Evolutionary conservation across 2,797 vertebrate genomes (phyloP).

Genomic region (Phataginus tricuspis): DNA sequence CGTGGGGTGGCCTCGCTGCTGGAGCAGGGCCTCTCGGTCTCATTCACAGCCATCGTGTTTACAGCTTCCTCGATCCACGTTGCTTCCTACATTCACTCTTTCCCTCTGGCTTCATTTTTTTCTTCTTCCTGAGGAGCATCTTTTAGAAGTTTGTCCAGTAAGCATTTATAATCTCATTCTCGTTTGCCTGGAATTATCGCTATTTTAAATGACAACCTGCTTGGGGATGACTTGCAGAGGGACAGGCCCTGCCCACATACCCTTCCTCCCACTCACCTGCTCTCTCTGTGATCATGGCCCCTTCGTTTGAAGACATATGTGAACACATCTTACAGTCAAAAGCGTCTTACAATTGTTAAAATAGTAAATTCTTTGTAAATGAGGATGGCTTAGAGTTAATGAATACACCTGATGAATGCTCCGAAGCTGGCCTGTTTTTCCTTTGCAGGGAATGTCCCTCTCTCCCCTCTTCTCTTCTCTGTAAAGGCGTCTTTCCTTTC

Average conservation of each 20-base stretch:
- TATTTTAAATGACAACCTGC: no score
- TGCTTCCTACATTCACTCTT: fast-evolving
- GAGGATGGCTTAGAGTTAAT: not conserved
- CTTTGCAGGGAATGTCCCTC: fast-evolving
- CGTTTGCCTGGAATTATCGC: not conserved
- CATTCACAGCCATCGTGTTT: fast-evolving
- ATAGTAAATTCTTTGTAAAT: not conserved
- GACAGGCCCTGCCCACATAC: no score
- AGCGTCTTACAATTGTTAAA: not conserved
- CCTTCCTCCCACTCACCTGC: no score
- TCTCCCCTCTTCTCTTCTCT: not conserved
- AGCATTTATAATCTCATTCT: no score
- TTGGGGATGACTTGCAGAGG: no score
- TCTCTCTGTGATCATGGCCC: not conserved
- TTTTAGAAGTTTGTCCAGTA: not conserved
- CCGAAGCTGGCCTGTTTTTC: fast-evolving
- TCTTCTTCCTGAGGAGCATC: not conserved
- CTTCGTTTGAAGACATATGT: fast-evolving
- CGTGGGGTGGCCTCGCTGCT: fast-evolving
- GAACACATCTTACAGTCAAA: not conserved
- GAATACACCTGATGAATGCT: fast-evolving
- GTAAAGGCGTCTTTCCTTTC: not conserved
- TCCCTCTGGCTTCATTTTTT: no score
- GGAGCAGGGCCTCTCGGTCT: fast-evolving
- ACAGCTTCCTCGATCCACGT: fast-evolving